Conservation (phyloP, 2,888 invertebrate species). For the Hipparchia sbordonii region DNA sequence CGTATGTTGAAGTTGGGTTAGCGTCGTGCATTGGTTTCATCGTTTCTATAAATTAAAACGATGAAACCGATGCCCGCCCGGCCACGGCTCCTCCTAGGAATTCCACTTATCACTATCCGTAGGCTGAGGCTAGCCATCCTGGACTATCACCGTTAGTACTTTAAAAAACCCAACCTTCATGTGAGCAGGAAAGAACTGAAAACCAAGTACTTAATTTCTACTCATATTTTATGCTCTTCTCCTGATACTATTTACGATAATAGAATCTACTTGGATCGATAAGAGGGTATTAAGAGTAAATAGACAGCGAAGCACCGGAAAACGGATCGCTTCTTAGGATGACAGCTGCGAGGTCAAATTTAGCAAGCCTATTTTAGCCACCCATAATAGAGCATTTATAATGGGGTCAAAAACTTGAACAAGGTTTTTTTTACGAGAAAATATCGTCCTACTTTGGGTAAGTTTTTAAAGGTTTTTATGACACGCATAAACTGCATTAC, state of each 20-base stretch:
- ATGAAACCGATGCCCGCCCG: no score
- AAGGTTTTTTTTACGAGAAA: neutral
- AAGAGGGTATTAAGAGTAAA: neutral
- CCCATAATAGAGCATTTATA: neutral
- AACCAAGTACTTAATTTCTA: no score
- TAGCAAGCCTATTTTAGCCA: neutral
- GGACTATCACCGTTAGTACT: no score
- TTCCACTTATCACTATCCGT: no score
- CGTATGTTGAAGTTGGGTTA: no score
- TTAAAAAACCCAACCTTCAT: no score
- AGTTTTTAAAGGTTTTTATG: conserved; percentile 25
- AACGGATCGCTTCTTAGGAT: neutral
- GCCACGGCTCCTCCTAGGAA: no score
- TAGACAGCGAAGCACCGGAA: neutral
- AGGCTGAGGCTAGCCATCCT: no score
- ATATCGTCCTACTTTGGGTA: neutral
- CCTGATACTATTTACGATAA: neutral
- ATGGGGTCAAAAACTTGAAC: neutral
- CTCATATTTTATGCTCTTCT: no score
- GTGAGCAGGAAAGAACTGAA: no score
- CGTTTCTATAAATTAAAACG: no score
- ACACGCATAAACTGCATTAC: conserved; percentile 26
- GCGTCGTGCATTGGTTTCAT: no score
- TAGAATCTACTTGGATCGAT: neutral
- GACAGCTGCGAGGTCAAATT: conserved; percentile 1